Percentiles rank a stretch among this genome's conserved stretches.
Conservation (phyloP, 2,797 vertebrate genomes). For the Choloepus didactylus region DNA sequence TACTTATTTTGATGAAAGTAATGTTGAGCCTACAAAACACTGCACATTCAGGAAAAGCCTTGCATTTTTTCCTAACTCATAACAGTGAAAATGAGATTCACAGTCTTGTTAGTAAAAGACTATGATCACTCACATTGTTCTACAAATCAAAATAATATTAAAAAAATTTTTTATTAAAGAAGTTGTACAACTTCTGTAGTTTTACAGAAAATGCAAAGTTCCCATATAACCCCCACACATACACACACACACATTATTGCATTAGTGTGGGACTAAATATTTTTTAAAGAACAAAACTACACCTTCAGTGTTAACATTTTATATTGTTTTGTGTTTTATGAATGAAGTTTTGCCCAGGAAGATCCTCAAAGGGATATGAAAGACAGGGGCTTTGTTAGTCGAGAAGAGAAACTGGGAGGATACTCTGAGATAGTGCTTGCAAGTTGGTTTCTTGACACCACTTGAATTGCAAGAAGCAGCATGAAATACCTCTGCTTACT, state of each 20-base stretch:
- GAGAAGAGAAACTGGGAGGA: not conserved
- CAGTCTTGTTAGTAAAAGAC: slow-evolving; percentile 75
- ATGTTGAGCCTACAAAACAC: slow-evolving; percentile 75
- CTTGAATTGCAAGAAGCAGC: slow-evolving; percentile 52
- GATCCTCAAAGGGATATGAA: slow-evolving; percentile 23
- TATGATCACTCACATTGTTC: slow-evolving; percentile 62
- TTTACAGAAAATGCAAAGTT: too few species aligned
- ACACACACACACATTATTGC: too few species aligned
- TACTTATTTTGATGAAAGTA: slow-evolving; percentile 75
- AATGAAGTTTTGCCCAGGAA: slow-evolving; percentile 63
- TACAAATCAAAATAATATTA: slow-evolving; percentile 72
- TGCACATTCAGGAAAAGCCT: slow-evolving; percentile 56
- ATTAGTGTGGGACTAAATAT: slow-evolving; percentile 20
- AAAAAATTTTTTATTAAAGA: not conserved
- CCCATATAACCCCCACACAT: too few species aligned
- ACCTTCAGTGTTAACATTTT: slow-evolving; percentile 6
- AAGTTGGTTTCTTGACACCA: not conserved
- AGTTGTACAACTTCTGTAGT: too few species aligned
- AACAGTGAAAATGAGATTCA: slow-evolving; percentile 76
- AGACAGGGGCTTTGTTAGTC: slow-evolving; percentile 23
- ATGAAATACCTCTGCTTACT: slow-evolving; percentile 44
- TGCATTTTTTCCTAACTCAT: slow-evolving; percentile 51
- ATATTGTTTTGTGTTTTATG: slow-evolving; percentile 59
- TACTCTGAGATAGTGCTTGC: rapidly evolving
- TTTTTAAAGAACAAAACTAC: not conserved